Evolutionary conservation across 1,140 invertebrate genomes (phyloP), one percentile per base, ranked within the genome.

Genomic region (Caenorhabditis inopinata): DNA sequence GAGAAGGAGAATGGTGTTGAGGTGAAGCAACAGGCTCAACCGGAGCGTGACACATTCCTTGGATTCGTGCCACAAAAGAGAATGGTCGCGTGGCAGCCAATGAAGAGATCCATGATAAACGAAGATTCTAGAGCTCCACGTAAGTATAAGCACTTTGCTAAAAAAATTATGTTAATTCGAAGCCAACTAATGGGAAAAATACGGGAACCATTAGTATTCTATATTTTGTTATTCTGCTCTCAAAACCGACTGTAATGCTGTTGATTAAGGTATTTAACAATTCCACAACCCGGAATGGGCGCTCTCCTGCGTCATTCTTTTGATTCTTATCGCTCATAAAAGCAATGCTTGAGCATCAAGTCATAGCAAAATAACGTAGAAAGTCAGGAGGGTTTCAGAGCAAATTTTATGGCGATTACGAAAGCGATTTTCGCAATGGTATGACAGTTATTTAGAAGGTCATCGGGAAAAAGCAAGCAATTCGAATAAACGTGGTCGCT

Each of bases 31-130:
- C 25, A 68, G 58, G 23, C 35, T 12, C 58, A 68, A 42, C 32
- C 58, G n/a, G 58, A 1, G 58, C 18, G n/a, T 4, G 51, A 68
- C n/a, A 68, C 58, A 11, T 68, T 68, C 32, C 58, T 68, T 27
- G 58, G 58, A 68, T 68, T 68, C 7, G 58, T 42, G 18, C 78
- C 78, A 29, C 51, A 46, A 12, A 79, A 79, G 48, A 81, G 81
- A 49, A 79, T 82, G 81, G 81, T 82, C 47, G 58, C 77, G 53
- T 82, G 81, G 81, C 81, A 82, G 77, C 81, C 81, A 38, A 82
- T 82, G 81, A 82, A 82, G 81, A 48, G 78, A 27, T 46, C 25
- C 5, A 47, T 48, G 74, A 32, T 47, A 4, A 48, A 79, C 23
- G 78, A 68, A 9, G 78, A 79, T 25, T 58, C 62, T 9, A 58